phyloP scores from a whole-genome alignment of 1,140 invertebrate genomes.

The Proctacanthus coquilletti region DNA sequence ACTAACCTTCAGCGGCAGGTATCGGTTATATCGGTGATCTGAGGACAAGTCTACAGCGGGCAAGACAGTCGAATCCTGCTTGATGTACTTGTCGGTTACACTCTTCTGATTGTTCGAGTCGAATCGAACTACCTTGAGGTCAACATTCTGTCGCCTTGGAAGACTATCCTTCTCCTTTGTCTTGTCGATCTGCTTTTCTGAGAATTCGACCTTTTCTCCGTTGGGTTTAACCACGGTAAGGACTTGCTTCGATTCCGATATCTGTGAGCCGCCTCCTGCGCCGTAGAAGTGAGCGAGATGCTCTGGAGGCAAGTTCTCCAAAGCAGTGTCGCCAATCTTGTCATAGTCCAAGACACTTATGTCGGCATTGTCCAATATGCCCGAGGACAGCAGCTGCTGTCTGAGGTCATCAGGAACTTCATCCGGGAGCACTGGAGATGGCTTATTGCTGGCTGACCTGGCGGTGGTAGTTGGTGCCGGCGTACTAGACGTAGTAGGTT shows the following conservation, averaged over 20 bases:
- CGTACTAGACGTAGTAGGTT: slow-evolving; percentile 10
- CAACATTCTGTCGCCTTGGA: slow-evolving; percentile 42
- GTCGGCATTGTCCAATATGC: slow-evolving; percentile 70
- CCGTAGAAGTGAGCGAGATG: slow-evolving; percentile 70
- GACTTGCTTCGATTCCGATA: slow-evolving; percentile 50
- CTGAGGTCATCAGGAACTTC: slow-evolving; percentile 75
- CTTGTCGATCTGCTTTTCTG: slow-evolving; percentile 33
- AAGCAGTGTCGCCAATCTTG: slow-evolving; percentile 71
- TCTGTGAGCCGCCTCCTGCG: slow-evolving; percentile 51
- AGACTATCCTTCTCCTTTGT: slow-evolving; percentile 27
- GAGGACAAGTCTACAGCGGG: slow-evolving; percentile 58
- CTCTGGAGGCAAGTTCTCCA: slow-evolving; percentile 70
- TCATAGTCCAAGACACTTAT: slow-evolving; percentile 74
- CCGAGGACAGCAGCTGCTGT: slow-evolving; percentile 65
- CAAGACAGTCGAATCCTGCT: slow-evolving; percentile 52
- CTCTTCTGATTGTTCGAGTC: slow-evolving; percentile 57
- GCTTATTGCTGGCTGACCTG: slow-evolving; percentile 2
- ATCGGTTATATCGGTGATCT: slow-evolving; percentile 60
- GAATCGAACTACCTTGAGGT: slow-evolving; percentile 72
- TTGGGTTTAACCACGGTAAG: slow-evolving; percentile 43
- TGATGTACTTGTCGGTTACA: slow-evolving; percentile 53
- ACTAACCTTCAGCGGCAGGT: slow-evolving; percentile 65
- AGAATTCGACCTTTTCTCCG: slow-evolving; percentile 35
- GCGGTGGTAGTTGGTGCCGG: slow-evolving; percentile 8
- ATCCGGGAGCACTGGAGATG: slow-evolving; percentile 45